Base-by-base conservation (phyloP, 2,113 vertebrate genomes). In the Oreochromis aureus region DNA sequence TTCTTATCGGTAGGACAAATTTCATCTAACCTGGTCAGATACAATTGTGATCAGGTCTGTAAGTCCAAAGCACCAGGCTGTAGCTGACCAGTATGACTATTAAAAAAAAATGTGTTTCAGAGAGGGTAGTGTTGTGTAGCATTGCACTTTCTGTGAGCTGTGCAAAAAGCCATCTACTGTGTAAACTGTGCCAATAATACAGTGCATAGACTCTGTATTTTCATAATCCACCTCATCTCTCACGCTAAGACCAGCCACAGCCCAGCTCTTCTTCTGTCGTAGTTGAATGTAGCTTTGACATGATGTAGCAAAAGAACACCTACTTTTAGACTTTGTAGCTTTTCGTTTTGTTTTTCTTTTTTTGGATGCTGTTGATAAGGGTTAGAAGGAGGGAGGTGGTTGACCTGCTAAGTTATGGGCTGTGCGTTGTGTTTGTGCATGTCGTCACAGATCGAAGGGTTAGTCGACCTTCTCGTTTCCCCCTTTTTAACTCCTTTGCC, bases 261-360 rank as follows among this genome's bases (percentile, higher is more conserved):
- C 92, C 94, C 92, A 96, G 94, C 95, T 95, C 94, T 95, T 96
- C 94, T 95, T 90, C 95, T 95, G 87, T 92, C 89, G 93, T 96
- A 96, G 95, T 96, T 96, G 94, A 96, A 96, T 96, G 96, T 97
- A 97, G 96, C 96, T 96, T 96, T 95, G 95, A 96, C 92, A 95
- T 95, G 90, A 96, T 96, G 96, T 97, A 97, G 96, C 96, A 96
- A 95, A 95, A 93, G 86, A 95, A 95, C 92, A 96, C 76, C 89
- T 93, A 94, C 94, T 93, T 96, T 95, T 95, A 95, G 94, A 95
- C 88, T 96, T 94, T 94, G 93, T 97, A 96, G 95, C 94, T 95
- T 95, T 76, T 69, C 11, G 4, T 22, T 66, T 22, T 69, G 0
- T 39, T 69, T 69, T 39, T 39, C 34, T 69, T 69, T 39, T 76